Percentiles rank a stretch among this genome's conserved stretches.
phyloP scores from a whole-genome alignment of 2,797 vertebrate genomes.

The Gephyroberyx darwinii region DNA sequence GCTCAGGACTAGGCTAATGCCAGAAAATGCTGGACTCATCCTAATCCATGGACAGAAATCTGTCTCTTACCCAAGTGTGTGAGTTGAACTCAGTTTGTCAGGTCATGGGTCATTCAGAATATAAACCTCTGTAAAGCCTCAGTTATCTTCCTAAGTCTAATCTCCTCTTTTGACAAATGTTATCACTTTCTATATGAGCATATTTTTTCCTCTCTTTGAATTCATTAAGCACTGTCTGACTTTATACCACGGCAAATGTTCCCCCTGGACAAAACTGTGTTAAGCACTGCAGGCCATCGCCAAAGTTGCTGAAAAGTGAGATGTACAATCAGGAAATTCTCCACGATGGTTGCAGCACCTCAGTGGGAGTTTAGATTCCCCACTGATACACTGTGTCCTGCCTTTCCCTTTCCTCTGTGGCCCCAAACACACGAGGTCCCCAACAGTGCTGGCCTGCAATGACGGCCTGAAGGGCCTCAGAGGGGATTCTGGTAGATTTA shows the following conservation, averaged over 20 bases:
- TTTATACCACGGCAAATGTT: slow-evolving; percentile 31
- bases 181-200: slow-evolving; percentile 26
- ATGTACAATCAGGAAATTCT: slow-evolving; percentile 78
- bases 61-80: slow-evolving; percentile 23
- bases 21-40: slow-evolving; percentile 33
- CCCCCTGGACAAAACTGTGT: slow-evolving; percentile 49
- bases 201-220: slow-evolving; percentile 46
- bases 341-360: slow-evolving; percentile 64
- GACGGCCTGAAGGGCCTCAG: slow-evolving; percentile 54
- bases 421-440: slow-evolving; percentile 59
- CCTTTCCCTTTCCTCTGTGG: slow-evolving; percentile 68
- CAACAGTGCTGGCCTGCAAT: slow-evolving; percentile 25
- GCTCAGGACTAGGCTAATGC: slow-evolving; percentile 32
- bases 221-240: slow-evolving; percentile 29
- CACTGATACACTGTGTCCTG: slow-evolving; percentile 63
- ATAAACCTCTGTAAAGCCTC: slow-evolving; percentile 34
- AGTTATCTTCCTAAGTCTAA: slow-evolving; percentile 14
- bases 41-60: slow-evolving; percentile 32
- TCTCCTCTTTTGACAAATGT: slow-evolving; percentile 2
- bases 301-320: slow-evolving; percentile 77
- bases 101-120: slow-evolving; percentile 53
- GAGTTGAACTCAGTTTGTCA: slow-evolving; percentile 38
- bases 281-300: slow-evolving; percentile 50
- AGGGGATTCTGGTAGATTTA: slow-evolving; percentile 72
- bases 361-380: slow-evolving; percentile 62